A percentile compares a stretch with the other conserved stretches of the same genome.
phyloP scores from a whole-genome alignment of 2,113 vertebrate species.

The Motacilla alba region DNA sequence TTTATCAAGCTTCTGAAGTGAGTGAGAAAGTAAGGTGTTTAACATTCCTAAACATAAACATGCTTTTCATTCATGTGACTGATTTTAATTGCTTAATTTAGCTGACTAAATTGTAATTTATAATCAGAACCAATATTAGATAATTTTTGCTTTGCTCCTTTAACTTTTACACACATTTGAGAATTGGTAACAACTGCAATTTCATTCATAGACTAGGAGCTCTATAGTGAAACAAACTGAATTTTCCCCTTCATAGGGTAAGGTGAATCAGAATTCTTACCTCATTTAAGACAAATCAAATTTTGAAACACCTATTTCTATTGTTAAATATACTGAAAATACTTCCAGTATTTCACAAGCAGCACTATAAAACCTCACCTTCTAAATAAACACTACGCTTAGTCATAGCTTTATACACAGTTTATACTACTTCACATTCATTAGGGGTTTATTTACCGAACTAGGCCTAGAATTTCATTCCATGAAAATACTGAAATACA shows the following conservation, averaged over 20 bases:
- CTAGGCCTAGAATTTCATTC: conserved; percentile 57
- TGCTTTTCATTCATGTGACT: background rate
- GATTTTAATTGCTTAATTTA: background rate
- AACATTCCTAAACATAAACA: background rate
- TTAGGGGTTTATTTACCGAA: conserved; percentile 61
- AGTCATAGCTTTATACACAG: conserved; percentile 60
- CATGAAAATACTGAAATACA: conserved; percentile 71
- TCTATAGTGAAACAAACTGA: background rate
- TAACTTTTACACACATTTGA: background rate
- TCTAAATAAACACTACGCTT: conserved; percentile 28
- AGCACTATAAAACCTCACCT: background rate
- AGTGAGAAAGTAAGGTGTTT: background rate
- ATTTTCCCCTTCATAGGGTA: accelerated
- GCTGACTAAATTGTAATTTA: background rate
- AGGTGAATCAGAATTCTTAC: background rate
- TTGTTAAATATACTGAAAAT: background rate
- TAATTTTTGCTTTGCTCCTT: background rate
- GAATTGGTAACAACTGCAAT: background rate
- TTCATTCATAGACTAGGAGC: background rate
- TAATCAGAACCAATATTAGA: background rate
- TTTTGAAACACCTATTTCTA: background rate
- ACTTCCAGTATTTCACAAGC: background rate
- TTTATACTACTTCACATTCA: conserved; percentile 56
- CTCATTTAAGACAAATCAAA: background rate
- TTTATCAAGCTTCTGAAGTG: background rate